Conservation (phyloP, 2,888 invertebrate species). For the Coleophora deauratella region DNA sequence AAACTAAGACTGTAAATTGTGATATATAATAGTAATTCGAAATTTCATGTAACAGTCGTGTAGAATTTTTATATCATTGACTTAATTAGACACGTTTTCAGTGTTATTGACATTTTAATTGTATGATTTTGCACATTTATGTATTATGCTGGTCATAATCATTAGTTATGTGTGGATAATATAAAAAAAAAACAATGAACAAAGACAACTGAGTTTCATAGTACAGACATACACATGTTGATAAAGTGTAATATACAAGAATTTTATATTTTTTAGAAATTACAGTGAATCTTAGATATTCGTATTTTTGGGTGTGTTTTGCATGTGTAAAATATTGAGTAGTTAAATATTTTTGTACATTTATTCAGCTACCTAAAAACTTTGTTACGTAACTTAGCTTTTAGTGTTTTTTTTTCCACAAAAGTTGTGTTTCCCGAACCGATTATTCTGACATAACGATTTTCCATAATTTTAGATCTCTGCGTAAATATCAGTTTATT, state of each 20-base stretch:
- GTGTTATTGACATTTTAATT: too few relatives aligned
- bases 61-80: conserved; percentile 15
- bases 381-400: too few relatives aligned
- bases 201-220: too few relatives aligned
- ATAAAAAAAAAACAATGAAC: too few relatives aligned
- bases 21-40: conserved; percentile 33
- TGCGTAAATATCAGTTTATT: too few relatives aligned
- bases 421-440: too few relatives aligned
- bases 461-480: too few relatives aligned
- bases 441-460: too few relatives aligned
- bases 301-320: conserved; percentile 24
- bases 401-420: too few relatives aligned
- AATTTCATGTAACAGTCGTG: conserved; percentile 22
- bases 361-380: too few relatives aligned
- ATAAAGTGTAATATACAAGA: conserved; percentile 21
- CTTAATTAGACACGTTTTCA: not conserved
- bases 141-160: conserved; percentile 56
- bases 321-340: not conserved
- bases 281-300: conserved; percentile 7
- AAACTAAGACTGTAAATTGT: conserved; percentile 56
- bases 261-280: conserved; percentile 36
- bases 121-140: conserved; percentile 35
- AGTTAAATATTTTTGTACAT: conserved; percentile 9
- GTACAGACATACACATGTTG: conserved; percentile 2
- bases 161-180: conserved; percentile 23